These are phyloP conservation scores for Embidobia sp. DNA, from an alignment of 2,888 invertebrate species.

Conservation along the genomic window DNA sequence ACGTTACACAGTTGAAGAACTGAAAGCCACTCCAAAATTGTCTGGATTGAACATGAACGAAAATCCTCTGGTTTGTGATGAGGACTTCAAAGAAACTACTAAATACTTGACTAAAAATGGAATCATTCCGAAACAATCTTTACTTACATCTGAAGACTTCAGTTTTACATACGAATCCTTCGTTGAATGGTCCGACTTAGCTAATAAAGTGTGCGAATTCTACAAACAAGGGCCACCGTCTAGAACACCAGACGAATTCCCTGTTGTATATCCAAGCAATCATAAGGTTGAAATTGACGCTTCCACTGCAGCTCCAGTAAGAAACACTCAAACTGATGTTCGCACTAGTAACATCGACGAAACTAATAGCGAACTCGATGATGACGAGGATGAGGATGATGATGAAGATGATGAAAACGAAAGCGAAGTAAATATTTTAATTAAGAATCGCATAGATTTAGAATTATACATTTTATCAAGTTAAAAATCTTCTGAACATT, in stretches of 20 bases:
- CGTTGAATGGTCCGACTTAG: conserved; percentile 78
- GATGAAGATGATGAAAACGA: conserved; percentile 43
- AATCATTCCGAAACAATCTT: conserved; percentile 83
- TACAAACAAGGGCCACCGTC: conserved; percentile 73
- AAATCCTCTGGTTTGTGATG: conserved; percentile 87
- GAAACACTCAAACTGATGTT: conserved; percentile 11
- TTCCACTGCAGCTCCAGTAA: background rate
- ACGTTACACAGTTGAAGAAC: conserved; percentile 83
- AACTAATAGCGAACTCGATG: conserved; percentile 19
- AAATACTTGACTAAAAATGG: conserved; percentile 85
- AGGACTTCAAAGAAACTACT: conserved; percentile 86
- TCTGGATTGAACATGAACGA: conserved; percentile 85
- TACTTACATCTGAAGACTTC: conserved; percentile 64
- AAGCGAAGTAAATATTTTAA: conserved; percentile 25
- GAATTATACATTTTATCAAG: too few relatives aligned
- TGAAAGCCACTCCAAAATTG: conserved; percentile 84
- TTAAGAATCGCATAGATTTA: too few relatives aligned
- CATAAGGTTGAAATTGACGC: background rate
- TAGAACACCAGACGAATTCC: conserved; percentile 62
- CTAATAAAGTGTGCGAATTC: conserved; percentile 75
- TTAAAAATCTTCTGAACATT: too few relatives aligned
- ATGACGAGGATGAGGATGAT: conserved; percentile 44
- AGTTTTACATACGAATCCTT: conserved; percentile 71
- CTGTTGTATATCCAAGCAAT: background rate
- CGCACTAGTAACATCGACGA: background rate